Base-by-base conservation (phyloP, 2,888 invertebrate species). In the Parnassius smintheus region DNA sequence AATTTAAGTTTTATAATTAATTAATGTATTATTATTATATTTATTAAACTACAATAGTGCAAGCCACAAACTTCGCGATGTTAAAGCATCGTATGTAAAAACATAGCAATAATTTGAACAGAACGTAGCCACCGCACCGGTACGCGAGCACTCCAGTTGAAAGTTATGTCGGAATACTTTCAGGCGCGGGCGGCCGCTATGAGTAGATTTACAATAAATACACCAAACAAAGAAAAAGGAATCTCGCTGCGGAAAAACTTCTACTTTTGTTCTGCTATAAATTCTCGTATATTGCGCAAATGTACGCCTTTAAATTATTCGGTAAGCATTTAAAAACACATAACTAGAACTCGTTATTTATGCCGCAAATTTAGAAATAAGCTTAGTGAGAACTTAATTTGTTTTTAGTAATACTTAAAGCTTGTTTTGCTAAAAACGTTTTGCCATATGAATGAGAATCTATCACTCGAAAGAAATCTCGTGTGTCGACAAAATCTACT, bases 161-260 rank as follows among this genome's bases (percentile, higher is more conserved):
- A 89, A 90, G 88, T 91, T 90, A 91, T 91, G 88, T 87, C 76
- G 86, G 78, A 88, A 90, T 89, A 91, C 91, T 90, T 88, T 81
- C 78, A 77, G 82, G 77, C 75, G 73, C 59, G 67, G 67, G 71
- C 70, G 70, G 75, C 76, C 80, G 85, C 87, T 89, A 90, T 90
- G 91, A 91, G 91, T 89, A 88, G 87, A 89, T 91, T 89, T 89
- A 91, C 91, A 90, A 91, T 91, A 90, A 90, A 91, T 91, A 91
- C 88, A 87, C 86, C 85, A 88, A 91, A 91, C 91, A 91, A 91
- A 90, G 90, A 88, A 90, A 90, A 89, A 88, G 86, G 88, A 89
- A 89, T 89, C 88, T 85, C 83, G 85, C 82, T 89, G 90, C 82
- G 90, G 89, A 82, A 85, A 85, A 91, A 90, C 81, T 91, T 91